Percentiles rank a stretch among this genome's conserved stretches.
phyloP scores from a whole-genome alignment of 64 coral and sea anemone species.

The Astreopora myriophthalma region DNA sequence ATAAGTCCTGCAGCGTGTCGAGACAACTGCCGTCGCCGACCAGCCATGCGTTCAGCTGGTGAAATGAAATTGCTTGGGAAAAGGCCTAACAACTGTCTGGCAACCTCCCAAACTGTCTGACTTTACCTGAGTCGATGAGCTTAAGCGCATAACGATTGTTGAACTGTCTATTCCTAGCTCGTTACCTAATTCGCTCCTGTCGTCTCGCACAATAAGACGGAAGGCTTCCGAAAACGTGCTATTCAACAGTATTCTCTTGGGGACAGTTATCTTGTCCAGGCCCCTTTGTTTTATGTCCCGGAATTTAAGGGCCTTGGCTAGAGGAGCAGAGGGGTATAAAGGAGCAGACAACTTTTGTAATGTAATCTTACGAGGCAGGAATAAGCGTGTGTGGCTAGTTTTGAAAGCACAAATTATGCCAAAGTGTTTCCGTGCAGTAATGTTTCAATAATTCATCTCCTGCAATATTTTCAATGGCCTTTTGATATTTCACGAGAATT shows the following conservation, averaged over 20 bases:
- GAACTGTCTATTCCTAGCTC: not conserved
- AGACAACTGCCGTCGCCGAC: not conserved
- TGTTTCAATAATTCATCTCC: not conserved
- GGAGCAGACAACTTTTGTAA: not conserved
- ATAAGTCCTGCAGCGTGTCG: too few species aligned
- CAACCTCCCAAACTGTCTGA: not conserved
- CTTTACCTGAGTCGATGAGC: not conserved
- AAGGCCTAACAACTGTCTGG: too few species aligned
- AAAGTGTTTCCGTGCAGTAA: slow-evolving; percentile 7
- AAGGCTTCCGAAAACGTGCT: not conserved
- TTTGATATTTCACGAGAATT: slow-evolving; percentile 26
- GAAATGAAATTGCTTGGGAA: not conserved
- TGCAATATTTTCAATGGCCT: slow-evolving; percentile 29
- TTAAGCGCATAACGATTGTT: not conserved
- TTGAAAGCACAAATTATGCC: not conserved
- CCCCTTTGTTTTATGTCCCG: not conserved
- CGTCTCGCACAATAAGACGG: not conserved
- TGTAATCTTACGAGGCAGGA: not conserved
- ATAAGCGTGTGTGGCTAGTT: not conserved
- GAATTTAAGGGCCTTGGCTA: not conserved
- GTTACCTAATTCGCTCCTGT: not conserved
- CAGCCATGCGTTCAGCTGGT: not conserved
- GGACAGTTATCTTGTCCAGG: not conserved
- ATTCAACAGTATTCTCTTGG: not conserved
- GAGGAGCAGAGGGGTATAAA: not conserved